phyloP scores from a whole-genome alignment of 2,888 invertebrate genomes.

The Elmis aenea region DNA sequence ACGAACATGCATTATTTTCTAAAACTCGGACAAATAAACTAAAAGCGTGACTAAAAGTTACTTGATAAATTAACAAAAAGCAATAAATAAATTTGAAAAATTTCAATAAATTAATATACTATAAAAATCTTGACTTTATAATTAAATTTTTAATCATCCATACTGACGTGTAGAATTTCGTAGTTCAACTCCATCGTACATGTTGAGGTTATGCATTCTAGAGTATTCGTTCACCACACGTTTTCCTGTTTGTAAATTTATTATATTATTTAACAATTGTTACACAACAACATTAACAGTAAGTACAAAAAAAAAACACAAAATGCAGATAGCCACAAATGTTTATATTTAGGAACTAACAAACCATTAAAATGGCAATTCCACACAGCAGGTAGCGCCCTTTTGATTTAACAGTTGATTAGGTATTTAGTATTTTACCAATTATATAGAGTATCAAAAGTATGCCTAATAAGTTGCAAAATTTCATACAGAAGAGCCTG shows the following conservation, averaged over 20 bases:
- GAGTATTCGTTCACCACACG: constrained; percentile 71
- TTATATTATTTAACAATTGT: not conserved
- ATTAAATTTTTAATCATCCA: constrained; percentile 64
- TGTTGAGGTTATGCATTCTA: constrained; percentile 67
- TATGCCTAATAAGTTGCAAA: too few relatives aligned
- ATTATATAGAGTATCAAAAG: too few relatives aligned
- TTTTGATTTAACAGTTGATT: too few relatives aligned
- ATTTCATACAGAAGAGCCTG: too few relatives aligned
- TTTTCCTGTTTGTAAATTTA: constrained; percentile 51
- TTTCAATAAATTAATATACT: constrained; percentile 2
- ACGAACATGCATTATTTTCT: constrained; percentile 31
- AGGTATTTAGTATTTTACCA: too few relatives aligned
- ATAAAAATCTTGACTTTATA: constrained; percentile 14
- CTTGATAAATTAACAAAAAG: constrained; percentile 20
- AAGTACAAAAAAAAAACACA: not conserved
- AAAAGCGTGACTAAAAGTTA: constrained; percentile 23
- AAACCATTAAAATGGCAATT: too few relatives aligned
- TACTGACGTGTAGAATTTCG: constrained; percentile 74
- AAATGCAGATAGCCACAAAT: too few relatives aligned
- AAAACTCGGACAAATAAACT: constrained; percentile 20
- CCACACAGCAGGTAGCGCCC: too few relatives aligned
- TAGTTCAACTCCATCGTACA: constrained; percentile 70
- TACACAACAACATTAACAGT: not conserved
- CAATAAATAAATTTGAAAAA: constrained; percentile 8
- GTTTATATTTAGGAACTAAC: too few relatives aligned